Evolutionary conservation across 2,797 vertebrate species (phyloP), one percentile per base, ranked within the genome.

Genomic region (Sebastes taczanowskii): DNA sequence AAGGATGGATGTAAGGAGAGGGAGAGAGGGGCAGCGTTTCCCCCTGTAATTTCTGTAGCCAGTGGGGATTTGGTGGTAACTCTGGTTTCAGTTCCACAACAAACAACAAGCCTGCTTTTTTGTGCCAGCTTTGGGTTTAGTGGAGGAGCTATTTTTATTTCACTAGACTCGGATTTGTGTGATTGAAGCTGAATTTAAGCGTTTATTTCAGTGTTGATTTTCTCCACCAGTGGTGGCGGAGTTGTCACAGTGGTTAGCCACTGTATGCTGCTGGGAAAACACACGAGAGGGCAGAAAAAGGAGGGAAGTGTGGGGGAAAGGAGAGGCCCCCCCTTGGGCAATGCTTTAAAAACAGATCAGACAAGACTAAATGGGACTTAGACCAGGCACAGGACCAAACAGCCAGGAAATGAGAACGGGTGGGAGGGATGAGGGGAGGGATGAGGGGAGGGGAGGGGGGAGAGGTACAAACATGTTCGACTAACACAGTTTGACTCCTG

Each of bases 361-460:
- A 91, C 86, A 73, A 85, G 92, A 91, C 86, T 91, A 85, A 91
- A 92, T 71, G 80, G 77, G 90, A 89, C 80, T 91, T 76, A 91
- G 80, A 79, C 60, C 53, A 83, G 82, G 78, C 84, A 88, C 83
- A 92, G 85, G 64, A 90, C 85, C 87, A 87, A 86, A 89, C 84
- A 85, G 83, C 70, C 92, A 94, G 94, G 93, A 96, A 95, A 95
- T 94, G 89, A 94, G 88, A 89, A 72, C 10, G 60, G 58, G 68
- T 66, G 71, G 78, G 25, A 65, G 77, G 67, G 75, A 63, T 81
- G 71, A 46, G 27, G 74, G 34, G 77, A 46, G 60, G 60, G 69
- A 4, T 11, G 32, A 34, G 23, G 32, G 32, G 32, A 23, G 74
- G 29, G 29, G 29, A 46, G 60, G 58, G 63, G 59, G 64, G 66